Base-by-base conservation (phyloP, 2,888 invertebrate genomes). In the Leptopilina syphax region DNA sequence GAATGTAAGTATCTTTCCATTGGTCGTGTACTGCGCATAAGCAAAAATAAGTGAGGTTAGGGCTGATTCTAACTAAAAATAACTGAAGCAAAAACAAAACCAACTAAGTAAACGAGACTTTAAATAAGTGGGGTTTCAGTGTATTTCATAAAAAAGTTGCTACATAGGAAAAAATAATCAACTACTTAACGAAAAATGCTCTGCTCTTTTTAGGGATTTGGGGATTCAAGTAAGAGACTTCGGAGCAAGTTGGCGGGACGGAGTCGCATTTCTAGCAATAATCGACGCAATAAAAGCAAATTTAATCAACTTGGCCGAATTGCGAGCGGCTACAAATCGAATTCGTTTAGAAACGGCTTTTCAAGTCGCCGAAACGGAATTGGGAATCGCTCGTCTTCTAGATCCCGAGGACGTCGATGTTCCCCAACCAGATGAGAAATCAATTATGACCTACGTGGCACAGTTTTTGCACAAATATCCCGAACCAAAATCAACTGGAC, bases 401-500 rank as follows among this genome's bases (percentile, higher is more conserved):
- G 99, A 99, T 91, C 97, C 98, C 4, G 98, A 98, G 93, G 98
- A 98, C 92, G 98, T 98, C 77, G 98, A 98, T 92, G 98, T 98
- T 44, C 96, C 97, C 47, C 97, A 97, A 91, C 99, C 99, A 5
- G 99, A 99, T 92, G 99, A 99, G 92, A 96, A 97, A 92, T 98
- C 98, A 83, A 97, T 99, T 88, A 99, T 99, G 98, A 99, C 99
- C 50, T 99, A 99, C 92, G 98, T 99, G 83, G 98, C 99, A 65
- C 98, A 99, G 93, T 99, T 99, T 93, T 94, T 99, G 90, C 98
- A 98, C 92, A 98, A 98, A 93, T 97, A 97, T 93, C 97, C 97
- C 70, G 97, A 97, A 93, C 96, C 97, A 77, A 96, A 95, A 93
- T 95, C 95, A 85, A 95, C 95, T 82, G 95, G 95, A 83, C 94